Conservation (phyloP, 1,140 invertebrate species). For the Calosoma granatense region DNA sequence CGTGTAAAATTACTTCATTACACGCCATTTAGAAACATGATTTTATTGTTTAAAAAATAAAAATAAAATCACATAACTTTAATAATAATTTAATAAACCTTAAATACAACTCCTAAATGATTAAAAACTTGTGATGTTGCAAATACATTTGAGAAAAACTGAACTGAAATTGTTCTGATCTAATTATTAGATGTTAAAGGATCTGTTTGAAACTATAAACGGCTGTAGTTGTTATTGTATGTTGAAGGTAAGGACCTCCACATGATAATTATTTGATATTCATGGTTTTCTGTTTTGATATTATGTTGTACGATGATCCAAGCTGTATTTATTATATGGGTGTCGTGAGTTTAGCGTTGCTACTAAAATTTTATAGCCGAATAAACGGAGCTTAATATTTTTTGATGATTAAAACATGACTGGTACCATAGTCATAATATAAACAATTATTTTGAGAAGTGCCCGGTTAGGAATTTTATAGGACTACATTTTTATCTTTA, state of each 20-base stretch:
- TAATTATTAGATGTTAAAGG: neutral
- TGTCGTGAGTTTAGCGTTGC: neutral
- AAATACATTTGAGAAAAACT: neutral
- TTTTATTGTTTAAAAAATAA: too few relatives aligned
- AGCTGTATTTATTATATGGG: neutral
- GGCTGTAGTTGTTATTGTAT: neutral
- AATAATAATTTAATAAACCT: neutral
- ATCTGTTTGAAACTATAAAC: neutral
- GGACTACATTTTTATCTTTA: too few relatives aligned
- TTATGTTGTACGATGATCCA: neutral
- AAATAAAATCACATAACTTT: too few relatives aligned
- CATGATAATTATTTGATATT: too few relatives aligned
- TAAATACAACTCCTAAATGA: neutral
- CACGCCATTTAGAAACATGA: neutral
- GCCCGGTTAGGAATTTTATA: too few relatives aligned
- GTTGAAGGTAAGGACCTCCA: neutral
- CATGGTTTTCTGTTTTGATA: too few relatives aligned
- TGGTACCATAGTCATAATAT: too few relatives aligned
- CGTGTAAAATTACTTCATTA: neutral
- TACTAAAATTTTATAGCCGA: slow-evolving; percentile 8
- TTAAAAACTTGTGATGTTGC: neutral
- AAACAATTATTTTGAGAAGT: too few relatives aligned
- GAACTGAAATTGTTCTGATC: neutral
- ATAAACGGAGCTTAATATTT: neutral
- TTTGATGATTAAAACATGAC: slow-evolving; percentile 5